Evolutionary conservation across 2,113 vertebrate species (phyloP).

Genomic region (Cheilinus undulatus): DNA sequence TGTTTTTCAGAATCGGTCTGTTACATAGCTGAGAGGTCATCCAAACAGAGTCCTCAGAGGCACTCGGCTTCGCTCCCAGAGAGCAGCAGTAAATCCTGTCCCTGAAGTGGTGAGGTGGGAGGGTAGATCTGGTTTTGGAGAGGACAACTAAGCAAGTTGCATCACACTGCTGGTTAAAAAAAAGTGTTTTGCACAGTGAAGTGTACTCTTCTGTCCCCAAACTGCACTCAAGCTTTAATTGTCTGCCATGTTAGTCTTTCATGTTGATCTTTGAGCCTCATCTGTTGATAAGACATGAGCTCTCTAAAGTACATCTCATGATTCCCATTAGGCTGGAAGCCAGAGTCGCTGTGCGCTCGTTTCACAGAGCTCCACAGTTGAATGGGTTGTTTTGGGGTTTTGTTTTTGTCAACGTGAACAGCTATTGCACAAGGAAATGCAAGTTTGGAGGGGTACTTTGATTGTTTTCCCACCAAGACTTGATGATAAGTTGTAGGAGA

Average conservation of each 20-base stretch:
- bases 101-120: constrained; percentile 62
- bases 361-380: constrained; percentile 20
- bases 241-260: not conserved
- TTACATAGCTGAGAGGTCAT: constrained; percentile 74
- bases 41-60: constrained; percentile 70
- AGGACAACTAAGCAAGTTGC: constrained; percentile 54
- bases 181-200: constrained; percentile 41
- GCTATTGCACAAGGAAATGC: not conserved
- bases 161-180: constrained; percentile 55
- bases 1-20: constrained; percentile 68
- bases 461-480: not conserved
- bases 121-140: constrained; percentile 58
- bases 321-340: constrained; percentile 52
- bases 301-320: constrained; percentile 53
- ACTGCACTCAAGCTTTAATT: constrained; percentile 18
- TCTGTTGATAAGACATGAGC: constrained; percentile 42
- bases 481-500: not conserved
- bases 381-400: not conserved
- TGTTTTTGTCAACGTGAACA: constrained; percentile 21
- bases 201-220: not conserved
- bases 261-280: constrained; percentile 5
- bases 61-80: constrained; percentile 60
- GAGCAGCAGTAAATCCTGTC: constrained; percentile 71
- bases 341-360: constrained; percentile 14
- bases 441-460: not conserved